Evolutionary conservation across 1,140 invertebrate species (phyloP), one percentile per base, ranked within the genome.

Genomic region (Aleiodes sp.): DNA sequence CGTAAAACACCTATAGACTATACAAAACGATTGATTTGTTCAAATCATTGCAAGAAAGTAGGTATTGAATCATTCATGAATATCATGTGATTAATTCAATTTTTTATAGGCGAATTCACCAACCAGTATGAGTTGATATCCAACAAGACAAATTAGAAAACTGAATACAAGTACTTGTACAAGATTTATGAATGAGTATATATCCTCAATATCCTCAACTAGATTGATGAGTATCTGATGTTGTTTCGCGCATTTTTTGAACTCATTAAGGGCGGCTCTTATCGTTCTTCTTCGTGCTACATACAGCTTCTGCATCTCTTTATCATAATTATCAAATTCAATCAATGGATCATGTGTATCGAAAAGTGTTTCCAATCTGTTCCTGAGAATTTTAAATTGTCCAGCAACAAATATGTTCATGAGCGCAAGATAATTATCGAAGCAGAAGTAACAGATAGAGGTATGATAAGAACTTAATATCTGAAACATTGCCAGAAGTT

Each of bases 381-480:
- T n/a, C 14, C 29, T 59, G 2, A 59, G 56, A n/a, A 59, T 59
- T n/a, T 21, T 7, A 24, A 59, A 59, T 31, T 59, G 56, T n/a
- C 56, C 56, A 8, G 56, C n/a, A 7, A 59, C n/a, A 26, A 59
- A 59, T 21, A 59, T 31, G 12, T 59, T 59, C 14, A 31, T 6
- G 8, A 31, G 12, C 9, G 24, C 56, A 9, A 59, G 56, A 59
- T 4, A 59, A 31, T 59, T 59, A 10, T 59, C 56, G 21, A 68
- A 72, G 33, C 70, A 72, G 26, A 63, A 65, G 35, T 72, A 72
- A 29, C 68, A 37, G 7, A 60, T 65, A 28, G 65, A 66, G 4
- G 60, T 19, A 4, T 68, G 19, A 29, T 65, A 72, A 26, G 46
- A 65, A 16, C 56, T 28, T 3, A 39, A 10, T 28, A 68, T n/a